Percentiles rank a stretch among this genome's conserved stretches.
Evolutionary conservation across 2,797 vertebrate genomes (phyloP).

Genomic region (Melanotaenia pygmaea): DNA sequence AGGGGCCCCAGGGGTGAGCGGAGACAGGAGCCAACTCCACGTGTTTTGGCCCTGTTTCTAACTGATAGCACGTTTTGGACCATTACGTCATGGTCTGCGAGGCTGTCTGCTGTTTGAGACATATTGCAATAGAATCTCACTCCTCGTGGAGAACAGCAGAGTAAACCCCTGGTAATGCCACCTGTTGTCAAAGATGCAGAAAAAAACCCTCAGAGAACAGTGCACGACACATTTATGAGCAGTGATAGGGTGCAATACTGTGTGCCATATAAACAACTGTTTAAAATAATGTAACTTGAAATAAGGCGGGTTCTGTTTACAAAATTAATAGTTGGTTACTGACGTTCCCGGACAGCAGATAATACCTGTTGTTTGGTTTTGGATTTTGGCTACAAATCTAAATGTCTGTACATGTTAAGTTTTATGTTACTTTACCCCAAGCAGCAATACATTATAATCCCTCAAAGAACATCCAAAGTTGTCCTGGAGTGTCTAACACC

Average conservation of each 20-base stretch:
- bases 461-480: neutral
- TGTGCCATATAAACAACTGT: slow-evolving; percentile 16
- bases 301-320: neutral
- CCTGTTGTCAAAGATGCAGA: slow-evolving; percentile 51
- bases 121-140: slow-evolving; percentile 54
- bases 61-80: slow-evolving; percentile 65
- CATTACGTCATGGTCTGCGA: slow-evolving; percentile 72
- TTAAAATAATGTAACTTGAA: slow-evolving; percentile 20
- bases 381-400: neutral
- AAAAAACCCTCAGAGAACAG: slow-evolving; percentile 11
- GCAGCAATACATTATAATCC: neutral
- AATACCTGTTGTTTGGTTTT: neutral
- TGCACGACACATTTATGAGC: neutral
- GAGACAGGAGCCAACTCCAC: slow-evolving; percentile 70
- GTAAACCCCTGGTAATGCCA: slow-evolving; percentile 40
- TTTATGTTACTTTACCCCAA: neutral
- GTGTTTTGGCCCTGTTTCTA: slow-evolving; percentile 69
- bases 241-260: neutral
- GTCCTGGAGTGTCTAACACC: neutral
- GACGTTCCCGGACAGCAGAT: neutral
- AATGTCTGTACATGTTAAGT: neutral
- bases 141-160: slow-evolving; percentile 42
- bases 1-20: slow-evolving; percentile 65
- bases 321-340: slow-evolving; percentile 18
- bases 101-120: slow-evolving; percentile 55